Percentiles rank a stretch among this genome's conserved stretches.
Conservation (phyloP, 2,113 vertebrate species). For the Paramisgurnus dabryanus region DNA sequence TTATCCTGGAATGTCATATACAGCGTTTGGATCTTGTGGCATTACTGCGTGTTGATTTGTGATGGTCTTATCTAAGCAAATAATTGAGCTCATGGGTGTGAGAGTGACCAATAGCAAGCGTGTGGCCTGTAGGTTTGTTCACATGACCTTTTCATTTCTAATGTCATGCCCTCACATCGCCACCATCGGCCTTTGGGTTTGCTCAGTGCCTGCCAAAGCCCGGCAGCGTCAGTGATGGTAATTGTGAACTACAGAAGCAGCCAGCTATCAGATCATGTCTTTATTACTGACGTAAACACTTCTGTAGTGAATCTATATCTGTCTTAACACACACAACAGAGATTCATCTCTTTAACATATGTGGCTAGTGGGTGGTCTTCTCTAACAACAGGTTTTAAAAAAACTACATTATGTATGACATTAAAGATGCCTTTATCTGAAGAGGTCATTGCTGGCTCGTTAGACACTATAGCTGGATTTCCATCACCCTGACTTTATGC, state of each 20-base stretch:
- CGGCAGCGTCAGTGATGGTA: constrained; percentile 4
- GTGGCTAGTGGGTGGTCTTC: no score
- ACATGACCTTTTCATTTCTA: constrained; percentile 34
- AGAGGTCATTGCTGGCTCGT: no score
- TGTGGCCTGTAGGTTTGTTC: constrained; percentile 35
- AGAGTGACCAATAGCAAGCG: neutral
- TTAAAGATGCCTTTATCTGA: no score
- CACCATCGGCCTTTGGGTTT: constrained; percentile 14
- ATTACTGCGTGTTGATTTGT: neutral
- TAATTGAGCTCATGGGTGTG: constrained; percentile 19
- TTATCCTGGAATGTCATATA: neutral
- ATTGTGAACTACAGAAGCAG: constrained; percentile 10
- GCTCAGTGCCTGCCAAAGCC: neutral
- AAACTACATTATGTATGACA: no score
- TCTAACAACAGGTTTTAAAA: no score
- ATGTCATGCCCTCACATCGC: neutral
- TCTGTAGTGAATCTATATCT: neutral
- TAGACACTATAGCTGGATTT: no score
- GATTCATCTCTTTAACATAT: no score
- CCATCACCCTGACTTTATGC: no score
- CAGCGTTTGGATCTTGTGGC: neutral
- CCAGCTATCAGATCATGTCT: neutral
- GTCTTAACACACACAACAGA: neutral
- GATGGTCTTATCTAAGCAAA: neutral
- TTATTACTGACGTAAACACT: constrained; percentile 2